Evolutionary conservation across 2,888 invertebrate species (phyloP), one percentile per base, ranked within the genome.

Genomic region (Drosophila lacicola): DNA sequence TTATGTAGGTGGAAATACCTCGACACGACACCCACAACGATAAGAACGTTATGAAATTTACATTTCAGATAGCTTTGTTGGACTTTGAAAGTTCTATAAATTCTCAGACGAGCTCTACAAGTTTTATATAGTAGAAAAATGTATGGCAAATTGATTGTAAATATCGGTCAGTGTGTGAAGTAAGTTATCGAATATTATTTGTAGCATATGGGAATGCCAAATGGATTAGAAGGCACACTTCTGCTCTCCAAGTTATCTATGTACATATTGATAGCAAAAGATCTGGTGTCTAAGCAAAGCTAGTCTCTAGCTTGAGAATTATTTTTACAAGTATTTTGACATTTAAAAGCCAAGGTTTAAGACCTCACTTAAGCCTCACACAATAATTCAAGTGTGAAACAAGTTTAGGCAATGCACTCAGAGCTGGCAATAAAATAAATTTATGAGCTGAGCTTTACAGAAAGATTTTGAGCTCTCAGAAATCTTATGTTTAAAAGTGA

Each of bases 1-100:
- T 29, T 37, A 29, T 44, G 66, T 36, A 45, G 47, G 25, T 57
- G 29, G 42, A 42, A 64, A 51, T 41, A 29, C 47, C 33, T 25
- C 19, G 36, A 50, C 17, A 13, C 33, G 42, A 47, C 46, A 25
- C 34, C 36, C 29, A 71, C 49, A 21, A 47, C 21, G 21, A 45
- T 17, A 41, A 36, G 17, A 46, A 34, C 25, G 25, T 11, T 21
- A 37, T 13, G n/a, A 33, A 33, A 54, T 25, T 55, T 37, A 33
- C 13, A 56, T 21, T 55, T 44, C 17, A 8, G 8, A 21, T n/a
- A 29, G 19, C 8, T 41, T 41, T 64, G 19, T 50, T 33, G 44
- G 9, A n/a, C 4, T 34, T 62, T 37, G 41, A 33, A 39, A 34
- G 19, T 21, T 50, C 17, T 1, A 14, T 9, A 36, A 25, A 14